Evolutionary conservation across 2,113 vertebrate genomes (phyloP).

Genomic region (Ia io): DNA sequence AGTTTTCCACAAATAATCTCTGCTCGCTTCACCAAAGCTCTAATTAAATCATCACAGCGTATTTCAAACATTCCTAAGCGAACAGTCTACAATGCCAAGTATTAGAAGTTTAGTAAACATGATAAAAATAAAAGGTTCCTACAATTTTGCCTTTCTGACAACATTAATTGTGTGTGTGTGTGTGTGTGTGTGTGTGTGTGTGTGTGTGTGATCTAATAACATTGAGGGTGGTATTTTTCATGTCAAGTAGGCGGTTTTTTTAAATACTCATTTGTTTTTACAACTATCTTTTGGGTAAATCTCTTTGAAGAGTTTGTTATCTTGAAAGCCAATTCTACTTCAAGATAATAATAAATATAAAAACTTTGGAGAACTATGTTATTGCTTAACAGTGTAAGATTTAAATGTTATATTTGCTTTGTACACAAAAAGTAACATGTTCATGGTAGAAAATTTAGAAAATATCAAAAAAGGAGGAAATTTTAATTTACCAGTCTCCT

Average conservation of each 20-base stretch:
- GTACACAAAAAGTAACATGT: background rate
- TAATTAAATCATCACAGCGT: conserved; percentile 87
- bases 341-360: background rate
- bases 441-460: background rate
- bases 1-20: conserved; percentile 85
- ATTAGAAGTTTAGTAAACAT: background rate
- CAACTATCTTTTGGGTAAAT: conserved; percentile 3
- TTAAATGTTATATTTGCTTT: background rate
- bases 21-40: conserved; percentile 83
- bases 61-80: conserved; percentile 92
- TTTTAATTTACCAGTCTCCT: background rate
- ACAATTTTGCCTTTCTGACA: background rate
- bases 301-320: background rate
- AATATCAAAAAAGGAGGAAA: background rate
- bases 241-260: background rate
- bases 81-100: conserved; percentile 79
- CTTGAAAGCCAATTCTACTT: background rate
- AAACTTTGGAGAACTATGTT: background rate
- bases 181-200: no score
- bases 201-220: background rate
- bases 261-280: background rate
- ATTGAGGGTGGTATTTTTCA: background rate
- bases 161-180: background rate
- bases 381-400: background rate
- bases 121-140: background rate